Base-by-base conservation (phyloP, 2,113 vertebrate species). In the Corvus moneduloides region DNA sequence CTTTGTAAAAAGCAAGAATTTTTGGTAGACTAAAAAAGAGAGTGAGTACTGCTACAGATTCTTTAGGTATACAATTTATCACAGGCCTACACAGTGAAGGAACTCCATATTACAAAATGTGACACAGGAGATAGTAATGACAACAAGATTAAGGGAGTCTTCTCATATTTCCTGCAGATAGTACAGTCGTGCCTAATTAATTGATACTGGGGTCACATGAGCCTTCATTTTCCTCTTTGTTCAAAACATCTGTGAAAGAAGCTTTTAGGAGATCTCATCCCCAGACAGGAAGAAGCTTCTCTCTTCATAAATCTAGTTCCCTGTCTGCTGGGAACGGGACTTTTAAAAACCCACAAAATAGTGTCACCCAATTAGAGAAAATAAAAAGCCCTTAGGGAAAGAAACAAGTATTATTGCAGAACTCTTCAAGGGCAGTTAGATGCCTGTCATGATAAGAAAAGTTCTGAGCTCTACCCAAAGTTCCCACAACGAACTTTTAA, bases 191-290 rank as follows among this genome's bases (percentile, higher is more conserved):
- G 1, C 35, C 75, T 90, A 92, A 94, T 91, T 76, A 87, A 87
- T 39, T 91, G 59, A 87, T 80, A 73, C 49, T 43, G 59, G 27
- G 32, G 28, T 87, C 89, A 93, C 67, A 83, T 67, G 67, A 93
- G 41, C 52, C 73, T 72, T 89, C 4, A 1, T 81, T 30, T 74
- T 80, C 51, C 49, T 83, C 68, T 80, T 33, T 32, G 44, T 81
- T 92, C 49, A 89, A 82, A 92, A 89, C 35, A 79, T 68, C 56
- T 88, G 73, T 44, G 52, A 77, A 83, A 97, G 59, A 77, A 90
- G 35, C 33, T 90, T 84, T 91, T 56, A 91, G 26, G 76, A 83
- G 72, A 67, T 64, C 52, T 77, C 68, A 73, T 54, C 22, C 27
- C 46, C 61, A 91, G 39, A 48, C 37, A 85, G n/a, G 39, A 81